These are phyloP conservation scores for Lordiphosa clarofinis DNA, from an alignment of 1,140 invertebrate genomes.

Conservation along the genomic window DNA sequence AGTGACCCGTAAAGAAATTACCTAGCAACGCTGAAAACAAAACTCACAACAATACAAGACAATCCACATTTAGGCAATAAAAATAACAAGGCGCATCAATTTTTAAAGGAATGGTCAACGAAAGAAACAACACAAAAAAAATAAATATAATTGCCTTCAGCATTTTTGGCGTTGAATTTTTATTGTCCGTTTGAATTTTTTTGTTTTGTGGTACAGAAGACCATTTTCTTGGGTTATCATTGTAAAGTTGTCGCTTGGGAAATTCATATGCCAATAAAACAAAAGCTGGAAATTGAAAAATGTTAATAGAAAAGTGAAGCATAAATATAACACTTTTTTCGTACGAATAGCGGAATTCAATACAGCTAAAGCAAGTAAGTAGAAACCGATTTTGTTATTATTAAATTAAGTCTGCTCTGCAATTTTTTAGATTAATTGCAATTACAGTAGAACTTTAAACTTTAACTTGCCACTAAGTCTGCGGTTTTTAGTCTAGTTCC, in stretches of 20 bases:
- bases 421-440: no score
- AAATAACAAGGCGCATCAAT: slow-evolving; percentile 63
- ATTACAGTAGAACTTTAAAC: no score
- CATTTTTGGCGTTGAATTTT: slow-evolving; percentile 20
- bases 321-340: no score
- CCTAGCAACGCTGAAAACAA: slow-evolving; percentile 32
- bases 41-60: slow-evolving; percentile 1
- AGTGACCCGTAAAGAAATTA: slow-evolving; percentile 54
- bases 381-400: no score
- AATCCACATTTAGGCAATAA: slow-evolving; percentile 34
- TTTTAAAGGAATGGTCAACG: slow-evolving; percentile 44
- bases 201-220: slow-evolving; percentile 1
- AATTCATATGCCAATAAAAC: slow-evolving; percentile 5
- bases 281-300: not conserved
- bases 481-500: no score
- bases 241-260: slow-evolving; percentile 20
- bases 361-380: no score
- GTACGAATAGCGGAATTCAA: no score
- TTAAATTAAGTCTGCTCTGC: no score
- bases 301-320: not conserved
- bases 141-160: slow-evolving; percentile 41
- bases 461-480: no score
- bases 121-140: slow-evolving; percentile 18
- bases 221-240: not conserved
- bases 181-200: slow-evolving; percentile 9